phyloP scores from a whole-genome alignment of 2,113 vertebrate species.

The Catharus bicknelli region DNA sequence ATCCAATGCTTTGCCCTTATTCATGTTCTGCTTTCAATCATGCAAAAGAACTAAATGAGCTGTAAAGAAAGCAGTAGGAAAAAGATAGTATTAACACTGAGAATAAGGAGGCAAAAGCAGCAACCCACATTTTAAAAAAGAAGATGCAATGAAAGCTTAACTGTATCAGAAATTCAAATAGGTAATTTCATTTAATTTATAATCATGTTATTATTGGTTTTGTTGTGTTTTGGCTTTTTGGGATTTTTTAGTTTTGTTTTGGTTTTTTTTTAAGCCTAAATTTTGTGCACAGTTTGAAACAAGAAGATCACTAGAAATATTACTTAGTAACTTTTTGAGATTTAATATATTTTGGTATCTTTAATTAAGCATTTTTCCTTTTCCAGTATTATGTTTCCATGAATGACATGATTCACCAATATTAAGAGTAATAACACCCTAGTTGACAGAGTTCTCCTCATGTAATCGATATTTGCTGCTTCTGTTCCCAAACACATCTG shows the following conservation, averaged over 20 bases:
- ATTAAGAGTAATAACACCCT: neutral
- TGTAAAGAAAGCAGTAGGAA: neutral
- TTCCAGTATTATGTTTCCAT: neutral
- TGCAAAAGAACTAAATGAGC: neutral
- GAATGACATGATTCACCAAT: neutral
- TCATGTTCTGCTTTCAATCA: neutral
- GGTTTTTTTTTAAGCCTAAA: neutral
- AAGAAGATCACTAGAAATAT: neutral
- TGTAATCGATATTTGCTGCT: neutral
- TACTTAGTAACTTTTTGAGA: neutral
- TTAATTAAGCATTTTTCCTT: neutral
- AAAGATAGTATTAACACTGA: neutral
- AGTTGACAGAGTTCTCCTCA: neutral
- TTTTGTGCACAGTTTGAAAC: neutral
- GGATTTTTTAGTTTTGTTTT: neutral
- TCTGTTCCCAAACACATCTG: slow-evolving; percentile 17
- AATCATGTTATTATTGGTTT: neutral
- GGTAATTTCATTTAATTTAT: neutral
- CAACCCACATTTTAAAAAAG: neutral
- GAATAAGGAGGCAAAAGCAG: neutral
- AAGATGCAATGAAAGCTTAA: neutral
- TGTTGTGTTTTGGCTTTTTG: neutral
- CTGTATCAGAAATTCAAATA: neutral
- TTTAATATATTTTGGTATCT: neutral
- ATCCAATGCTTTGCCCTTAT: neutral